These are phyloP conservation scores for Pollachius pollachius DNA, from an alignment of 2,113 vertebrate genomes.

Conservation along the genomic window DNA sequence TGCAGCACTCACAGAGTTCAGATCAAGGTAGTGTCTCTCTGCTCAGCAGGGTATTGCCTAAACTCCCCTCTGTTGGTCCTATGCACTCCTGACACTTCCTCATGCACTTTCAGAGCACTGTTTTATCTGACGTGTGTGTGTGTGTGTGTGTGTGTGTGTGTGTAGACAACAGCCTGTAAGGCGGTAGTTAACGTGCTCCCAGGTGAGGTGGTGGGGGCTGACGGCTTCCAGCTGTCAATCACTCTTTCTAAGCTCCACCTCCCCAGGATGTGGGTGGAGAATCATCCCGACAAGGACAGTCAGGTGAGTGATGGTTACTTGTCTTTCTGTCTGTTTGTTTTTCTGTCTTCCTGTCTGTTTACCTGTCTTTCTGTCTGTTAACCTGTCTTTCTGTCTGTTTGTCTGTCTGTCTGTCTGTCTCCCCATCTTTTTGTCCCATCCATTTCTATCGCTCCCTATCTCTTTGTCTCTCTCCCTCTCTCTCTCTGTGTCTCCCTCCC, in stretches of 20 bases:
- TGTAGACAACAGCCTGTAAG: constrained; percentile 80
- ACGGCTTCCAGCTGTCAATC: constrained; percentile 77
- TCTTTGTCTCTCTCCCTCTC: too few species aligned
- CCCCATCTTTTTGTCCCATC: too few species aligned
- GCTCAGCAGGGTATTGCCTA: too few species aligned
- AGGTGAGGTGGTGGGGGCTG: constrained; percentile 65
- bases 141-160: constrained; percentile 15
- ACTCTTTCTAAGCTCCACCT: constrained; percentile 72
- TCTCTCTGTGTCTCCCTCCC: too few species aligned
- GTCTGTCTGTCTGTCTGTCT: neutral
- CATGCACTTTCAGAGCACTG: too few species aligned
- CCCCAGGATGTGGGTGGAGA: constrained; percentile 88
- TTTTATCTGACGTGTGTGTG: neutral
- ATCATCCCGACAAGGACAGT: constrained; percentile 81
- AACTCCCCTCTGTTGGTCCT: too few species aligned
- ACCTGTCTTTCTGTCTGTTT: neutral
- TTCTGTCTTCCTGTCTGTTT: neutral
- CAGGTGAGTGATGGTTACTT: constrained; percentile 62
- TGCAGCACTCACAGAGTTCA: too few species aligned
- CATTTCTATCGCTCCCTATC: too few species aligned
- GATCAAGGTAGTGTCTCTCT: too few species aligned
- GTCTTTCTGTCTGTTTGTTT: neutral
- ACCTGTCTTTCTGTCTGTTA: too few species aligned
- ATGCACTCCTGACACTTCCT: too few species aligned
- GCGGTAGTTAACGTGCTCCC: constrained; percentile 77